A percentile compares a stretch with the other conserved stretches of the same genome.
Conservation (phyloP, 2,888 invertebrate species). For the Plemyria rubiginata region DNA sequence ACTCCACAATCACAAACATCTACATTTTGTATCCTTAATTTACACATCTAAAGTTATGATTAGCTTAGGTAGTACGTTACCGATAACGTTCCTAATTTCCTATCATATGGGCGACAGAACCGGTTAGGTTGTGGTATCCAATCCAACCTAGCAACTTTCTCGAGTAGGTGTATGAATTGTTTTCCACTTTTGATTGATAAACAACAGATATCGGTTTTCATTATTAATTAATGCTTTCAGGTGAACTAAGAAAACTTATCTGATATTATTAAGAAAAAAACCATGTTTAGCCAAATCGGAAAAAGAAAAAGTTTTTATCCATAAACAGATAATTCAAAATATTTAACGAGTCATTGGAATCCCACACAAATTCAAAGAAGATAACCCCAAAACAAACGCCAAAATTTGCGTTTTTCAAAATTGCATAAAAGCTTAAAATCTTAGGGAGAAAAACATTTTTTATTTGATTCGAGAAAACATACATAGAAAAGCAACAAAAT, state of each 20-base stretch:
- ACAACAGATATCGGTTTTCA: constrained; percentile 3
- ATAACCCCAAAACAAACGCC: too few species aligned
- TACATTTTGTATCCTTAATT: constrained; percentile 21
- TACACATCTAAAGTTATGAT: constrained; percentile 43
- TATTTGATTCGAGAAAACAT: too few species aligned
- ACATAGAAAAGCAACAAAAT: too few species aligned
- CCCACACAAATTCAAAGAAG: too few species aligned
- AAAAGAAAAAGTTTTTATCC: too few species aligned
- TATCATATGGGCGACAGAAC: constrained; percentile 63
- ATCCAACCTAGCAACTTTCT: constrained; percentile 72
- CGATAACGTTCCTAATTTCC: constrained; percentile 58
- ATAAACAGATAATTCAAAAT: too few species aligned
- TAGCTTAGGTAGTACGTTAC: constrained; percentile 63
- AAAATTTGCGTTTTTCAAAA: too few species aligned
- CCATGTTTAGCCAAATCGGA: too few species aligned
- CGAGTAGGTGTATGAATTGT: constrained; percentile 55
- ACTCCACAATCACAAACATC: not conserved
- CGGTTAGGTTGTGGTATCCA: constrained; percentile 64
- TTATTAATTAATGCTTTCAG: not conserved
- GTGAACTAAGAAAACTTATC: not conserved
- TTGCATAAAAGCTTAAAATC: too few species aligned
- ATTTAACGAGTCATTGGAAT: too few species aligned
- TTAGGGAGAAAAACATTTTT: too few species aligned
- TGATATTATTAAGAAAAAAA: too few species aligned
- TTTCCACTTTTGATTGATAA: constrained; percentile 47